A percentile compares a stretch with the other conserved stretches of the same genome.
Evolutionary conservation across 2,888 invertebrate species (phyloP).

Genomic region (Epistrophe grossulariae): DNA sequence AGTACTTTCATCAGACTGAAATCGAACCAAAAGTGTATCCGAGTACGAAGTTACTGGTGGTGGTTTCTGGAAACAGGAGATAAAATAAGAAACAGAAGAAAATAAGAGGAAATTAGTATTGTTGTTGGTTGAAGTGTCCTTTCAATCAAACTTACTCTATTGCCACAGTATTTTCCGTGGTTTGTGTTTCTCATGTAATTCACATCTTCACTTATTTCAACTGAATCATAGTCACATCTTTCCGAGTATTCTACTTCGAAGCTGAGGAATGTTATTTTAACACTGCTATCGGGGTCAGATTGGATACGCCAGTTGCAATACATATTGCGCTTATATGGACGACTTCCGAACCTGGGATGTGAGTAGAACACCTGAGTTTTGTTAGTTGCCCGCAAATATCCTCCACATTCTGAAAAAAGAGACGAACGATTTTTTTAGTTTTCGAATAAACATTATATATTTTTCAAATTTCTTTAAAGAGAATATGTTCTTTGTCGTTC

Average conservation of each 20-base stretch:
- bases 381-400: slow-evolving; percentile 92
- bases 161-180: slow-evolving; percentile 95
- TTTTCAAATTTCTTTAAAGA: slow-evolving; percentile 21
- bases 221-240: slow-evolving; percentile 96
- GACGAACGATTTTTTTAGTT: slow-evolving; percentile 38
- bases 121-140: background rate
- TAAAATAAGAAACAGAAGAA: slow-evolving; percentile 39
- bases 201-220: slow-evolving; percentile 94
- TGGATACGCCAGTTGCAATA: slow-evolving; percentile 98
- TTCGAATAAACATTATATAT: slow-evolving; percentile 16
- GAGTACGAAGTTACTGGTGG: slow-evolving; percentile 94
- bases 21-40: slow-evolving; percentile 93
- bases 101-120: slow-evolving; percentile 37
- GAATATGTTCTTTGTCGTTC: background rate
- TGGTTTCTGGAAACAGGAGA: slow-evolving; percentile 87
- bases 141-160: slow-evolving; percentile 86
- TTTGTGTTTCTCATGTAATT: slow-evolving; percentile 86
- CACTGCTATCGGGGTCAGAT: slow-evolving; percentile 91
- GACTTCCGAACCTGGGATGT: slow-evolving; percentile 96
- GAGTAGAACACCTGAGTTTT: slow-evolving; percentile 94
- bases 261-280: slow-evolving; percentile 93
- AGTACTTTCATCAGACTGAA: slow-evolving; percentile 95
- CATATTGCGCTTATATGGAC: slow-evolving; percentile 93
- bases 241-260: slow-evolving; percentile 91
- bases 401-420: slow-evolving; percentile 95